Evolutionary conservation across 2,797 vertebrate genomes (phyloP), one percentile per base, ranked within the genome.

Genomic region (Pseudotriccus pelzelni): DNA sequence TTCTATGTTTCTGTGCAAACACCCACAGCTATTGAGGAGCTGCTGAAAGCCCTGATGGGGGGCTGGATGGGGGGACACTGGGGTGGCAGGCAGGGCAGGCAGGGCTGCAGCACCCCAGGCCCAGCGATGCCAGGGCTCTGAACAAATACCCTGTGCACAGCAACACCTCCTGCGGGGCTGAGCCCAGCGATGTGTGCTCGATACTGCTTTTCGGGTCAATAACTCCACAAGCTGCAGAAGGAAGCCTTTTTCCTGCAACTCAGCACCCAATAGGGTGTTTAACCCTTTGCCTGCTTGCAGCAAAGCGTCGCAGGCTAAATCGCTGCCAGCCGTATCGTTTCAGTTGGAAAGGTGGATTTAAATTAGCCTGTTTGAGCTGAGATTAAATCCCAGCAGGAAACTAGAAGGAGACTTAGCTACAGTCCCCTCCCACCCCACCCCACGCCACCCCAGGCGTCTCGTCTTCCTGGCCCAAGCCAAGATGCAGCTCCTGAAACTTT

Each of bases 171-270:
- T 6, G 52, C 1, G 15, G 68, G 68, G 44, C 83, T 28, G 44
- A 59, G 70, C 72, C 46, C 28, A 3, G 17, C 1, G 0, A 14
- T 25, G 44, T 1, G 1, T 18, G 64, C 43, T 68, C 5, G 2
- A 16, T 10, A 30, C 46, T 2, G 0, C 30, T 56, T 59, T 88
- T 47, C 53, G 74, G 47, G 52, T 25, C 44, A 30, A 3, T n/a
- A 72, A 73, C 58, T 79, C 63, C 14, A 2, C 22, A 52, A 73
- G 37, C 12, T 43, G 49, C 16, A 66, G 17, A 23, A 1, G 10
- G 14, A 30, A 43, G 50, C 11, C 6, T 59, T 76, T 30, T 25
- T 44, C 66, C 63, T n/a, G 34, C 60, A 16, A 53, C 52, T 78
- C 55, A 39, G 64, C 32, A 63, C 32, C 2, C 2, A 55, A 20